Base-by-base conservation (phyloP, 2,113 vertebrate genomes). In the Poecilia latipinna region DNA sequence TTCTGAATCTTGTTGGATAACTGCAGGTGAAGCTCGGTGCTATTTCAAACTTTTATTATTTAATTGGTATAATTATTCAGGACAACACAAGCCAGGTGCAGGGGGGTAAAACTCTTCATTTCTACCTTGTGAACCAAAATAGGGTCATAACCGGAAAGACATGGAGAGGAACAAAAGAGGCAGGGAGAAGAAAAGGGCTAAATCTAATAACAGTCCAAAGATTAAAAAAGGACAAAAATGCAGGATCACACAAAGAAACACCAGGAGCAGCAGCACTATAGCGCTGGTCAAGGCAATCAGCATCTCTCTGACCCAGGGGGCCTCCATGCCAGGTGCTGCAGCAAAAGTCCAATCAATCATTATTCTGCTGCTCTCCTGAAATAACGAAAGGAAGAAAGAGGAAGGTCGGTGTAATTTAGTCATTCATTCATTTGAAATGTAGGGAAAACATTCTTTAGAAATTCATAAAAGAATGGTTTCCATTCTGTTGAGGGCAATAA, bases 1-100 rank as follows among this genome's bases (percentile, higher is more conserved):
- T 70, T 70, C 24, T 78, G 33, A 80, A 77, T 79, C 17, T 67
- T 62, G 61, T 82, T 57, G 84, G 82, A 86, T 78, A 72, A 75
- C 78, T 80, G 61, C 74, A 84, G 75, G 79, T 82, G 3, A 79
- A 57, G 24, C 51, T n/a, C 1, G 10, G 22, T 57, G 51, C 51
- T 57, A n/a, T 57, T n/a, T 11, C 24, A 57, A 57, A 57, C 51
- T 57, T 57, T 57, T 22, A n/a, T 57, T 57, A 57, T 57, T 57
- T 57, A 24, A 57, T 57, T 57, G 51, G 51, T 57, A n/a, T 57
- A 24, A 57, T 57, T 57, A 57, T 57, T 57, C 22, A 57, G 24
- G 22, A 57, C 24, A 57, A n/a, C 51, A 57, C 51, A 57, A 57
- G 51, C 51, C 51, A 2, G 3, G 51, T 24, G n/a, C 0, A 57